Base-by-base conservation (phyloP, 2,113 vertebrate species). In the Megalops atlanticus region DNA sequence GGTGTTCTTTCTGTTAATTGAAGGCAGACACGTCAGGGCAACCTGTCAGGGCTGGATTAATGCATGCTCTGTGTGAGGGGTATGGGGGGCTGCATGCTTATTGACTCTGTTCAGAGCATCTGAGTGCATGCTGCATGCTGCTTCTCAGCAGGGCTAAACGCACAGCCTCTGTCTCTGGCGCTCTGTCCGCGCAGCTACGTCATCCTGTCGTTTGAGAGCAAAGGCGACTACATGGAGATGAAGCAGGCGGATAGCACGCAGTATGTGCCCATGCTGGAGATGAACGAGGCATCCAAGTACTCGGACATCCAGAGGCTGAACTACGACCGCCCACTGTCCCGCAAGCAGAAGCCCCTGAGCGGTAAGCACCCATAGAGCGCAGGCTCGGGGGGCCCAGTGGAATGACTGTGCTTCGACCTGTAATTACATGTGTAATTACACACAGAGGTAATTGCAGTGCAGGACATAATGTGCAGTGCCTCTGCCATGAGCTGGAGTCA, bases 141-240 rank as follows among this genome's bases (percentile, higher is more conserved):
- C 18, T 36, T 31, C n/a, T 14, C 11, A 0, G 49, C 36, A 77
- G 24, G 80, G 5, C 74, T 84, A 68, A 83, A 35, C 64, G 10
- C 40, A 31, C 38, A 45, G 31, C 24, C 40, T 33, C 54, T 52
- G 4, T 70, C n/a, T n/a, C n/a, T n/a, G 52, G 18, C 52, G 52
- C 16, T 83, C 39, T 82, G 85, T 84, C 85, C 86, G 36, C 89
- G 41, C 90, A 99, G 98, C 84, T 99, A 99, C 4, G 98, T 99
- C 86, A 98, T 99, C 91, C 85, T 99, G 81, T 99, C 98, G 16
- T 99, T 99, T 80, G 97, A 99, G 93, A 95, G 96, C 88, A 98
- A 96, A 82, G 96, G 95, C 2, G 97, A 98, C 88, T 99, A 99
- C 87, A 98, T 99, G 98, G 98, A 99, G 85, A 99, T 99, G 98